Evolutionary conservation across 2,797 vertebrate genomes (phyloP).

Genomic region (Eptatretus atami): DNA sequence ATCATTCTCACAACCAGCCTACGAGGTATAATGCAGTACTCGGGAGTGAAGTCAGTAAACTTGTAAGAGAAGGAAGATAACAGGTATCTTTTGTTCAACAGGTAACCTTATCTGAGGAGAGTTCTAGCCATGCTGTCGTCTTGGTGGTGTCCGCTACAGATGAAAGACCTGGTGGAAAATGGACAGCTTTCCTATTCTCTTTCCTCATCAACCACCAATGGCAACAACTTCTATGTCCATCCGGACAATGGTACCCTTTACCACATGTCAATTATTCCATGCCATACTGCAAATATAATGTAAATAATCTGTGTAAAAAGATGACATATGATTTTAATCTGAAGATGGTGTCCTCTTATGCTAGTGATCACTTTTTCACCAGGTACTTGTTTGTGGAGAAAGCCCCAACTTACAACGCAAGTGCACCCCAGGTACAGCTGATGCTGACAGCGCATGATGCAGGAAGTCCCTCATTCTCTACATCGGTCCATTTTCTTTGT

Average conservation of each 20-base stretch:
- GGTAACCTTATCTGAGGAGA: background rate
- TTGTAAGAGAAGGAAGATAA: too few relatives aligned
- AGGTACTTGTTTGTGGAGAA: conserved; percentile 65
- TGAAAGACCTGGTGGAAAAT: conserved; percentile 17
- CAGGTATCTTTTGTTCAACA: too few relatives aligned
- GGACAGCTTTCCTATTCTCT: conserved; percentile 16
- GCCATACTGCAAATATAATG: background rate
- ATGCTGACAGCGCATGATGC: conserved; percentile 47
- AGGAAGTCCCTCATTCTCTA: conserved; percentile 34
- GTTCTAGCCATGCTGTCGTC: background rate
- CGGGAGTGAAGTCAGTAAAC: too few relatives aligned
- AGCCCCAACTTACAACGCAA: conserved; percentile 24
- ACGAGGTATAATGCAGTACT: conserved; percentile 29
- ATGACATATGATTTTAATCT: too few relatives aligned
- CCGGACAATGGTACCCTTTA: conserved; percentile 36
- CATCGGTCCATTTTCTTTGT: conserved; percentile 46
- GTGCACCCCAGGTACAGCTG: conserved; percentile 31
- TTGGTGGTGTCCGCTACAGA: too few relatives aligned
- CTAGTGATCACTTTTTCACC: conserved; percentile 9
- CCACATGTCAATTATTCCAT: background rate
- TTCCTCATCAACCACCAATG: too few relatives aligned
- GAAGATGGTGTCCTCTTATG: conserved; percentile 7
- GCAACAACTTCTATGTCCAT: conserved; percentile 35
- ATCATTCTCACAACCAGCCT: conserved; percentile 39
- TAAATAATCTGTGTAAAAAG: too few relatives aligned